These are phyloP conservation scores for Setipinna tenuifilis DNA, from an alignment of 2,797 vertebrate genomes.

Conservation along the genomic window DNA sequence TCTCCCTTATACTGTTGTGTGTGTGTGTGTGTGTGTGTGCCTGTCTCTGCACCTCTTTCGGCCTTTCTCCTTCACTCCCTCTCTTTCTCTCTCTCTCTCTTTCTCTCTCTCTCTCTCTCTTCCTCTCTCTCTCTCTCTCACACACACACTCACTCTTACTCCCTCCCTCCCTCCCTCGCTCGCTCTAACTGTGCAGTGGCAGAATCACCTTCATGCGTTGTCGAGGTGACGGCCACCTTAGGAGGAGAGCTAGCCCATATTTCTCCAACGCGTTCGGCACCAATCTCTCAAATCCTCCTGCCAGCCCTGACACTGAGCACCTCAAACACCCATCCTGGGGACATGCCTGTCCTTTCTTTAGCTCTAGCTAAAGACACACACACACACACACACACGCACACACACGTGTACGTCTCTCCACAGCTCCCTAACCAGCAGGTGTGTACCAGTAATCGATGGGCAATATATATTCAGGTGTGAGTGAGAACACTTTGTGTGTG, in stretches of 20 bases:
- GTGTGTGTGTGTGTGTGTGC: no score
- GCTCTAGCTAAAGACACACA: no score
- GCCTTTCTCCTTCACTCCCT: not conserved
- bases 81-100: not conserved
- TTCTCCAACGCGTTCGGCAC: not conserved
- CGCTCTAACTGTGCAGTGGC: slow-evolving; percentile 15
- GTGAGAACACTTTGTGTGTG: not conserved
- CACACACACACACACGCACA: not conserved
- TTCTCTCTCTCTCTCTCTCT: not conserved
- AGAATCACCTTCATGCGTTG: slow-evolving; percentile 73
- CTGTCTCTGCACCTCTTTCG: not conserved
- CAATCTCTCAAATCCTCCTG: not conserved
- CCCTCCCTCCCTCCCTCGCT: no score
- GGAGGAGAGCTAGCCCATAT: slow-evolving; percentile 2
- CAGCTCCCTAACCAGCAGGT: not conserved
- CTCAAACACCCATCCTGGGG: not conserved
- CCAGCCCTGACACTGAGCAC: not conserved
- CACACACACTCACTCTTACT: slow-evolving; percentile 33
- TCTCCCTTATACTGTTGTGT: no score
- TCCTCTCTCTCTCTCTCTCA: slow-evolving; percentile 44
- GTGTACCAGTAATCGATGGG: not conserved
- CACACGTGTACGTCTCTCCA: not conserved
- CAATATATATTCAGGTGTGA: not conserved
- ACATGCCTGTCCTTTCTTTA: not conserved
- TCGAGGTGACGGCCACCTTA: slow-evolving; percentile 67